A percentile compares a stretch with the other conserved stretches of the same genome.
Conservation (phyloP, 1,140 invertebrate species). For the Diachasmimorpha longicaudata region DNA sequence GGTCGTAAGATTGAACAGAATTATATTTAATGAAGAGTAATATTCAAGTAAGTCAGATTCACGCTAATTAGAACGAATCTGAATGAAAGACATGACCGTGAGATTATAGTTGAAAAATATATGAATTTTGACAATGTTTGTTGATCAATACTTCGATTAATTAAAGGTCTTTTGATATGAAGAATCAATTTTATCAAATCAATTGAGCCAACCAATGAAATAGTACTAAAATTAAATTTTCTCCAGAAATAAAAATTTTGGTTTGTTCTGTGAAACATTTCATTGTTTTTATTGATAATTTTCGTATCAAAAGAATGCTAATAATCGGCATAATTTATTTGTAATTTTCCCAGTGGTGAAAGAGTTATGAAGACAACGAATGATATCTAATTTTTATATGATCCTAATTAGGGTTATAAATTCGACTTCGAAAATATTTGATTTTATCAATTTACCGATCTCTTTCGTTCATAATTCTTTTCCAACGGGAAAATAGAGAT, state of each 20-base stretch:
- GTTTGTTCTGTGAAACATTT: not conserved
- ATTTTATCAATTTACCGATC: conserved; percentile 6
- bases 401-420: no score
- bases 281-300: not conserved
- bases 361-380: conserved; percentile 30
- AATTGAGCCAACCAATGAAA: not conserved
- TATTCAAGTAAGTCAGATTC: not conserved
- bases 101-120: not conserved
- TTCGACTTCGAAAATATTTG: no score
- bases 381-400: no score
- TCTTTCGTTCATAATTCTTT: not conserved
- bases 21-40: not conserved
- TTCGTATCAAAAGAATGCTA: conserved; percentile 41
- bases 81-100: not conserved
- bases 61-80: not conserved
- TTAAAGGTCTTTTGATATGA: conserved; percentile 38
- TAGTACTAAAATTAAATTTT: not conserved
- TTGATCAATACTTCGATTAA: not conserved
- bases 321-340: conserved; percentile 39
- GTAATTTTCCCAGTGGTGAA: conserved; percentile 35
- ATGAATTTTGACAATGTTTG: not conserved
- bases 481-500: not conserved
- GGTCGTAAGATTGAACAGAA: conserved; percentile 17
- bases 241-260: not conserved
- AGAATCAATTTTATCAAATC: not conserved